Base-by-base conservation (phyloP, 1,140 invertebrate species). In the Tetraneura akinire region DNA sequence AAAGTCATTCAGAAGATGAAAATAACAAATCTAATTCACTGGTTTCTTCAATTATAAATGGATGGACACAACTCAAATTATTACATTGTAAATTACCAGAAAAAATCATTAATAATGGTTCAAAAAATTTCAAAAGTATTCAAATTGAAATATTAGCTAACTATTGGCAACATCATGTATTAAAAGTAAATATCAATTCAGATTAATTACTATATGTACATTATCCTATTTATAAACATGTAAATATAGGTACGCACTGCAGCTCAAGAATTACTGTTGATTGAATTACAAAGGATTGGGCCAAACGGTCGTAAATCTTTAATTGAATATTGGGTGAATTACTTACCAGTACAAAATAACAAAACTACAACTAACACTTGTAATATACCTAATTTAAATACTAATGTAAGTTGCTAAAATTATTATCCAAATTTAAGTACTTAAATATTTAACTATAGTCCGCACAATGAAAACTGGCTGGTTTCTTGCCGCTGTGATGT, bases 111-210 rank as follows among this genome's bases (percentile, higher is more conserved):
- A 88, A 1, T 86, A 89, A 64, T 81, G 93, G 94, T 29, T 90
- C 91, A 0, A 91, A 92, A 82, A 90, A 90, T 74, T 98, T 96
- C 85, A 96, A 97, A 85, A 89, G 94, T 26, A 96, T 96, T 0
- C 93, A 96, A 86, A 94, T 99, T 0, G 97, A 99, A 86, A 96
- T 98, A 91, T 90, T 99, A 88, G 97, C 97, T 13, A 90, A 96
- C 32, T 89, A 96, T 62, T 99, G 98, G 98, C 98, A 99, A 86
- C 97, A 99, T 87, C 93, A 97, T 82, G 99, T 97, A 86, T 89
- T 99, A 10, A 97, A 99, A 88, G 95, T 84, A 80, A 62, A 18
- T 51, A 71, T 11, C 51, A 21, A 16, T 45, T n/a, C n/a, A 37
- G 8, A 3, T 64, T 6, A 37, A n/a, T 1, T 2, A 37, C 18